These are phyloP conservation scores for Eupsittula cactorum DNA, from an alignment of 2,113 vertebrate species.

Conservation along the genomic window DNA sequence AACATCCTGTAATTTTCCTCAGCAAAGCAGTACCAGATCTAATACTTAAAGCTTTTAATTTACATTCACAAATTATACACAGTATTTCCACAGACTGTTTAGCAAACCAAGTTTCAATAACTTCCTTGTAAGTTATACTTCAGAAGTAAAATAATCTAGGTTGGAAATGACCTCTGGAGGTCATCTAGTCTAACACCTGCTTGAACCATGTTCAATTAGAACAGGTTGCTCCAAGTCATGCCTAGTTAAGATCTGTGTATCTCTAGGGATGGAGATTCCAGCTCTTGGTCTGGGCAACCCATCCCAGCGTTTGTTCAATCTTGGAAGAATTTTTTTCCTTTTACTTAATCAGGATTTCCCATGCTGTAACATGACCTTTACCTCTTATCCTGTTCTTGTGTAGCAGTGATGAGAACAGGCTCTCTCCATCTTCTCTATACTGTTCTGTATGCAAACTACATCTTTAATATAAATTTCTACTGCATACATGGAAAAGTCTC, in stretches of 20 bases:
- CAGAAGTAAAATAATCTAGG: neutral
- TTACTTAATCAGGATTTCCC: neutral
- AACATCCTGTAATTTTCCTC: neutral
- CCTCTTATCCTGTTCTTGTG: neutral
- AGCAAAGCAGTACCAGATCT: neutral
- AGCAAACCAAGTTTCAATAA: neutral
- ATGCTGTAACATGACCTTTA: neutral
- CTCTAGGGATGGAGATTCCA: neutral
- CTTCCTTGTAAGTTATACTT: neutral
- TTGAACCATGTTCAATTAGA: neutral
- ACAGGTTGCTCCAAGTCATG: neutral
- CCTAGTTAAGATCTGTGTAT: neutral
- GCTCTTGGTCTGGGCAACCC: neutral
- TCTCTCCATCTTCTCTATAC: neutral
- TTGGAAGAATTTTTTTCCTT: neutral
- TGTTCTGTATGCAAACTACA: neutral
- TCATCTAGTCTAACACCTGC: neutral
- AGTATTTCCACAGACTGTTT: neutral
- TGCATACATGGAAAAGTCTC: neutral
- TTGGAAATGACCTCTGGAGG: neutral
- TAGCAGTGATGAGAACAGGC: neutral
- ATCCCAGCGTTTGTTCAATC: no score
- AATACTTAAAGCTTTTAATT: neutral
- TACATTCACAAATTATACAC: neutral
- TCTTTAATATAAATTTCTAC: neutral